Base-by-base conservation (phyloP, 2,113 vertebrate species). In the Antechinus flavipes region DNA sequence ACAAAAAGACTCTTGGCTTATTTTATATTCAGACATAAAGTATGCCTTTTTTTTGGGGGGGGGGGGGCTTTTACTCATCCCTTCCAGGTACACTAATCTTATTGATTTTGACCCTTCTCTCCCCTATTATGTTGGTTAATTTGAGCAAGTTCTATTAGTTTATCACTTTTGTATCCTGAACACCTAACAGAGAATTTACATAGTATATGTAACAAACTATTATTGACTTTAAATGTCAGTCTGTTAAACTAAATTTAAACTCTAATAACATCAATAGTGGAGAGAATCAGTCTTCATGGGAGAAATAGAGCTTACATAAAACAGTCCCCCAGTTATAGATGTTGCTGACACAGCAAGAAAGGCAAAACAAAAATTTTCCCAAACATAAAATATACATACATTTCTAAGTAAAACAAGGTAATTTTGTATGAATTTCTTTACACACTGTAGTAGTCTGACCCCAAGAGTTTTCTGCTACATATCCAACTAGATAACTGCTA, bases 371-470 rank as follows among this genome's bases (percentile, higher is more conserved):
- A 90, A 10, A 93, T 42, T 93, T n/a, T 27, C 93, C 35, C 30
- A 16, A 95, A 90, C 19, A 23, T 8, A 96, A 54, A 25, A 23
- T 90, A 94, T 94, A 95, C 0, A 54, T 26, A 91, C 14, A 22
- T 90, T 6, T 91, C 55, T 84, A 42, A 47, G 89, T 90, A 56
- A 84, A 93, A 93, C 5, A 91, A 91, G 47, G n/a, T 30, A 94
- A 61, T 76, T 94, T 55, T 3, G 95, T 91, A 94, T 91, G 54
- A 30, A 96, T 76, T 19, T 94, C 68, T 95, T 54, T 94, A 14
- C 7, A 96, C 8, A 90, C 93, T 95, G 30, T 55, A 94, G 93
- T 95, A 96, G 68, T 93, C 94, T n/a, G 95, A 50, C 27, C 12
- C 55, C 23, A 95, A 49, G 58, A n/a, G 2, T 42, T 84, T 42